A percentile compares a stretch with the other conserved stretches of the same genome.
Conservation (phyloP, 2,113 vertebrate species). For the Ageneiosus marmoratus region DNA sequence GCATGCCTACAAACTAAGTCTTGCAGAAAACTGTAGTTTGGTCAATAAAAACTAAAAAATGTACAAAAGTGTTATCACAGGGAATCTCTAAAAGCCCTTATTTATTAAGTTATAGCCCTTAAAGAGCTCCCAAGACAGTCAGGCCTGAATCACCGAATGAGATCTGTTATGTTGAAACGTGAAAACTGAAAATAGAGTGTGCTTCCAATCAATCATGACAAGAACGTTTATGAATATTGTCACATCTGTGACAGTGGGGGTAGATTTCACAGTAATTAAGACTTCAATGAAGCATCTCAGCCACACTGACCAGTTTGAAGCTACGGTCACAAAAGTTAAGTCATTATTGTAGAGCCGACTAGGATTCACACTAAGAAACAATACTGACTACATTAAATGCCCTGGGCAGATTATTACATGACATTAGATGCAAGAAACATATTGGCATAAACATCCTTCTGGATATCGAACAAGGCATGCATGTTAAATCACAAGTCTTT, state of each 20-base stretch:
- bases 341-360: neutral
- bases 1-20: slow-evolving; percentile 5
- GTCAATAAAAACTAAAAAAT: neutral
- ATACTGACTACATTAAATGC: neutral
- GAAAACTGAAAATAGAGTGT: neutral
- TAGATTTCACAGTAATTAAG: slow-evolving; percentile 23
- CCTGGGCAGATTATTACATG: neutral
- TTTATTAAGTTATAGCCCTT: neutral
- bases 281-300: slow-evolving; percentile 14
- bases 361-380: neutral
- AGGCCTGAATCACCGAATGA: neutral
- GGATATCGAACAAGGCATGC: neutral
- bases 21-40: neutral
- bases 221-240: slow-evolving; percentile 24
- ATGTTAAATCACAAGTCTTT: slow-evolving; percentile 4
- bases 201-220: neutral
- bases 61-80: neutral
- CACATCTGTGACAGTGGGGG: neutral
- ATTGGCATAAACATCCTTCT: neutral
- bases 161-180: slow-evolving; percentile 2
- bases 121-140: neutral
- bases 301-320: neutral
- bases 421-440: too few species aligned
- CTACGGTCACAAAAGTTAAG: slow-evolving; percentile 1
- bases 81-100: neutral